Evolutionary conservation across 64 coral and sea anemone species (phyloP), one percentile per base, ranked within the genome.

Genomic region (Porites lutea): DNA sequence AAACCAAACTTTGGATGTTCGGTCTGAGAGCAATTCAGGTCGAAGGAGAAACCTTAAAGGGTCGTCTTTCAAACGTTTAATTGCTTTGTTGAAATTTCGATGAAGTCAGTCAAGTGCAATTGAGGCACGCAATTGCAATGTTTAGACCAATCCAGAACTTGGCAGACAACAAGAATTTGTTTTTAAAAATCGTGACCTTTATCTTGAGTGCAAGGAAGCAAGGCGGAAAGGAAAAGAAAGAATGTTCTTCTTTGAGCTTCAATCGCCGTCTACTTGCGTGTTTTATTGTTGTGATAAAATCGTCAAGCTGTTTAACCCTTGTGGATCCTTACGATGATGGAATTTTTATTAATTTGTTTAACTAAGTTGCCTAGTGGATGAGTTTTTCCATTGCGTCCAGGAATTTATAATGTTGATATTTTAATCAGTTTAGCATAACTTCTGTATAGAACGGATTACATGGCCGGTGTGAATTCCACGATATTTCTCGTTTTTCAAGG

Each of bases 231-330:
- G 79, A 84, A 68, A 52, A 46, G 61, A 52, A 69, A 84, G 48
- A 68, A 84, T 84, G 53, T 80, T 79, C 0, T 60, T 2, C 46
- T 3, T 46, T 47, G 73, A 7, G 12, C 43, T 22, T 19, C 9
- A 67, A 68, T n/a, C 27, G 37, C 15, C 37, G 47, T 45, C 43
- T 47, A 59, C 19, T 54, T 18, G 72, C 20, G n/a, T 59, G 20
- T 60, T 37, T 37, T 23, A 48, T 21, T 84, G 11, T 69, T 69
- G 61, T 50, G 63, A 52, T 68, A 84, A 68, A 68, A 84, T 84
- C 47, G 49, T 50, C 63, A 50, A 67, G 61, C 62, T 84, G 81
- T 84, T 84, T 84, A 84, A 52, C 81, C 18, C 18, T 22, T 61
- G 43, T n/a, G 81, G 63, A 64, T 51, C 5, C 13, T 68, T 69